Conservation (phyloP, 2,797 vertebrate genomes). For the Sus cebifrons region DNA sequence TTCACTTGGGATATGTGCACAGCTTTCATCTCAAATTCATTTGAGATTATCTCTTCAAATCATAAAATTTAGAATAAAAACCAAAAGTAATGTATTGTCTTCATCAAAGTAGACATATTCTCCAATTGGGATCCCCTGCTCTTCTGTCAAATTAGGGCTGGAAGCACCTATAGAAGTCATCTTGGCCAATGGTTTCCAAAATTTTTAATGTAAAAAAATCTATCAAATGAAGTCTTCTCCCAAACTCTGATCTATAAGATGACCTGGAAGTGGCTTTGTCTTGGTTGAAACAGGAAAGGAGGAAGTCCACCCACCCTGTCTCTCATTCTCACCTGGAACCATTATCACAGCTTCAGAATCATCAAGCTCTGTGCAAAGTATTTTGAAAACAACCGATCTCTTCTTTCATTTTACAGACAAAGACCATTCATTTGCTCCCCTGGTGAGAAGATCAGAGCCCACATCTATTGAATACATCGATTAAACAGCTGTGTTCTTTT, state of each 20-base stretch:
- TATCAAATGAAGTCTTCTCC: not conserved
- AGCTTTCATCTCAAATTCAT: not conserved
- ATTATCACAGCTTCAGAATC: not conserved
- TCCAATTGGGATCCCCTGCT: not conserved
- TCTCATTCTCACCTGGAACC: not conserved
- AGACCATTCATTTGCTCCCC: not conserved
- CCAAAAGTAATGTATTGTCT: not conserved
- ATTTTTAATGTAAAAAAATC: not conserved
- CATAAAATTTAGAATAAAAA: not conserved
- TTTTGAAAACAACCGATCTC: not conserved
- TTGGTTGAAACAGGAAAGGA: not conserved
- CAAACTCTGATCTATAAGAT: not conserved
- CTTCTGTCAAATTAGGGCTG: not conserved
- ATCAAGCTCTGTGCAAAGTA: not conserved
- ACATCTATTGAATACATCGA: too few species aligned
- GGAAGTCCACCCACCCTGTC: not conserved
- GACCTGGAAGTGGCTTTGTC: not conserved
- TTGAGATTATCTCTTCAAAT: not conserved
- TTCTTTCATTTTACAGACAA: slow-evolving; percentile 7
- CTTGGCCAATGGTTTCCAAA: not conserved
- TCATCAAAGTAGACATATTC: not conserved
- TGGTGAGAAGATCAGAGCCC: not conserved
- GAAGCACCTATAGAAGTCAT: not conserved
- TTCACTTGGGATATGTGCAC: not conserved
- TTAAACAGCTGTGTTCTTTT: not conserved